Evolutionary conservation across 2,113 vertebrate species (phyloP), one percentile per base, ranked within the genome.

Genomic region (Cariama cristata): DNA sequence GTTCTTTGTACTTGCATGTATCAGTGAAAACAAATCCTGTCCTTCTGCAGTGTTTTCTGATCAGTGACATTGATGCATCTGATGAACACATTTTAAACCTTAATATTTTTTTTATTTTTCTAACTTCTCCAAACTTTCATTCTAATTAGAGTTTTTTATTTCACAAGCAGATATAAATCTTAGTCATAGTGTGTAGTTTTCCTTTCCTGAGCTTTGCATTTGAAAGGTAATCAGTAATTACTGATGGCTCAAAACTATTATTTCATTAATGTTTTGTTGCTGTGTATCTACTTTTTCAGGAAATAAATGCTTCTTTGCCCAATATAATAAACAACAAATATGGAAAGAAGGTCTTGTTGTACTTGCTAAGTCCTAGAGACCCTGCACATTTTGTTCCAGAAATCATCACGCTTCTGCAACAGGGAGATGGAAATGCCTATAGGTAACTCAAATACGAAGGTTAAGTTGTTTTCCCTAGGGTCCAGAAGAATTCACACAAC

Each of bases 341-440:
- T 4, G 99, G 99, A 35, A 99, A 98, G 94, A 99, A 99, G 91
- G 99, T 99, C 27, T 83, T 99, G 15, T 56, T 99, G 85, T 99
- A 99, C 90, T 98, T 99, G 64, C 97, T 99, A 56, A 99, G 98
- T 87, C 99, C 99, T 75, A 98, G 99, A 95, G 99, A 99, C 89
- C 98, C 99, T 5, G 98, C 99, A 28, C 99, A 99, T 97, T 98
- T 98, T 26, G 97, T 99, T 79, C 99, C 99, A 12, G 99, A 99
- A 97, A 99, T 99, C 93, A 98, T 99, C 88, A 98, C 98, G 50
- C 97, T 99, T 93, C 97, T 99, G 47, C 98, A 99, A 77, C 98
- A 98, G 68, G 99, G 99, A 91, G 99, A 99, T 44, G 97, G 97
- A 80, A 99, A 99, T 33, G 81, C 98, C 24, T 97, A 99, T 97